These are phyloP conservation scores for Hyperoodon ampullatus DNA, from an alignment of 2,113 vertebrate genomes.

Conservation along the genomic window DNA sequence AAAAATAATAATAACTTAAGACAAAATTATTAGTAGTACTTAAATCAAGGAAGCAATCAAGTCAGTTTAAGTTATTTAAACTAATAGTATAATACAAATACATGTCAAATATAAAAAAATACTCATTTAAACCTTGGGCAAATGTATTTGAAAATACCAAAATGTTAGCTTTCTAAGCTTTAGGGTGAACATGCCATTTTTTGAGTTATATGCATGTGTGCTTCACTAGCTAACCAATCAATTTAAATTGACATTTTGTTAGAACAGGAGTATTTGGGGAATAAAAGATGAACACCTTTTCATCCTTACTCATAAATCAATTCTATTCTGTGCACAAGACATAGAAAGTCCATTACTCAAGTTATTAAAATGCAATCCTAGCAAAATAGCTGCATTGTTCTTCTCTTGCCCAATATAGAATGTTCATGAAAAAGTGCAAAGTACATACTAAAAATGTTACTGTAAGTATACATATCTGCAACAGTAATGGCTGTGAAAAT, in stretches of 20 bases:
- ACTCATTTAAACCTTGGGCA: slow-evolving; percentile 42
- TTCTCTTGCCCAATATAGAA: background rate
- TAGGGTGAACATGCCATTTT: slow-evolving; percentile 6
- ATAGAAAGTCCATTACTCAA: slow-evolving; percentile 43
- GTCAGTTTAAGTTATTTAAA: background rate
- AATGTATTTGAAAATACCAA: background rate
- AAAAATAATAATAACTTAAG: background rate
- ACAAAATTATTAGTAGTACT: slow-evolving; percentile 46
- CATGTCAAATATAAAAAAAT: background rate
- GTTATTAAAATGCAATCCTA: slow-evolving; percentile 46
- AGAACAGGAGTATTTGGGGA: slow-evolving; percentile 34
- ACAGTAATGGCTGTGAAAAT: background rate
- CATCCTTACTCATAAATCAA: slow-evolving; percentile 62
- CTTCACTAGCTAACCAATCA: slow-evolving; percentile 33
- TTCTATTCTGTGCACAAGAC: slow-evolving; percentile 58
- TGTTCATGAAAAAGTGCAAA: background rate
- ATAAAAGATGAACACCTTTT: slow-evolving; percentile 64
- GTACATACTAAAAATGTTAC: background rate
- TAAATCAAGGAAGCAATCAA: slow-evolving; percentile 23
- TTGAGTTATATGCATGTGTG: background rate
- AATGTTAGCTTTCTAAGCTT: slow-evolving; percentile 60
- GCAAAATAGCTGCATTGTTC: slow-evolving; percentile 26
- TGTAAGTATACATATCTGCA: background rate
- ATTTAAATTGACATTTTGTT: slow-evolving; percentile 76
- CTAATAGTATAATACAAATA: slow-evolving; percentile 36